Percentiles rank a stretch among this genome's conserved stretches.
Conservation (phyloP, 2,888 invertebrate species). For the Embidobia sp. region DNA sequence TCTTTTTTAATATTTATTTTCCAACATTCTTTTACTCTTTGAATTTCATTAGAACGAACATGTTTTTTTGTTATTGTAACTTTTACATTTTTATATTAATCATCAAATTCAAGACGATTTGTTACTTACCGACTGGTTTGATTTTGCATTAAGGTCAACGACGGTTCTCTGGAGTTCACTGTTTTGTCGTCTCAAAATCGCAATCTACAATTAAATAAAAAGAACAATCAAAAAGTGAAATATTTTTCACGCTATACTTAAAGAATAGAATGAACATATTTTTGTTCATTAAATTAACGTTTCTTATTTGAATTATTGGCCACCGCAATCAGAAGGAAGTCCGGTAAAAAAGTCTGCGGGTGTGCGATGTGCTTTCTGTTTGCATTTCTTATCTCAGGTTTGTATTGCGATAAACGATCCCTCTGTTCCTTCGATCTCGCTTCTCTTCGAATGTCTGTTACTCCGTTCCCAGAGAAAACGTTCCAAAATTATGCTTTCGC, state of each 20-base stretch:
- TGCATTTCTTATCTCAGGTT: slow-evolving; percentile 80
- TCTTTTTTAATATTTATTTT: no score
- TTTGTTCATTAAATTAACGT: neutral
- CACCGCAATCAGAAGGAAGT: slow-evolving; percentile 79
- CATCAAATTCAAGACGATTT: no score
- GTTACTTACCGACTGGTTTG: slow-evolving; percentile 76
- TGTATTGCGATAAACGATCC: slow-evolving; percentile 77
- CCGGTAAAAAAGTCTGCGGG: slow-evolving; percentile 75
- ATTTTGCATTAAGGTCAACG: slow-evolving; percentile 74
- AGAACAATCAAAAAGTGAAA: no score
- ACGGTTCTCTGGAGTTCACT: slow-evolving; percentile 77
- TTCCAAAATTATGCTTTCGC: slow-evolving; percentile 15
- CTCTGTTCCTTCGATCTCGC: slow-evolving; percentile 61
- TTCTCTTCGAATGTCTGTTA: slow-evolving; percentile 20
- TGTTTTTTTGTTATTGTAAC: no score
- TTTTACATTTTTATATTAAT: no score
- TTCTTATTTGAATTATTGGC: slow-evolving; percentile 73
- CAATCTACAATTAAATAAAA: slow-evolving; percentile 71
- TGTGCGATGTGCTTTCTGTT: slow-evolving; percentile 73
- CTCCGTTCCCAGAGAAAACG: slow-evolving; percentile 16
- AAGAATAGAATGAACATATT: no score
- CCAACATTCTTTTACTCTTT: no score
- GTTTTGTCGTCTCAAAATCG: slow-evolving; percentile 77
- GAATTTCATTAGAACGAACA: no score
- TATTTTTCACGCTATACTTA: neutral